These are phyloP conservation scores for Sebastolobus altivelis DNA, from an alignment of 2,797 vertebrate species.

Conservation along the genomic window DNA sequence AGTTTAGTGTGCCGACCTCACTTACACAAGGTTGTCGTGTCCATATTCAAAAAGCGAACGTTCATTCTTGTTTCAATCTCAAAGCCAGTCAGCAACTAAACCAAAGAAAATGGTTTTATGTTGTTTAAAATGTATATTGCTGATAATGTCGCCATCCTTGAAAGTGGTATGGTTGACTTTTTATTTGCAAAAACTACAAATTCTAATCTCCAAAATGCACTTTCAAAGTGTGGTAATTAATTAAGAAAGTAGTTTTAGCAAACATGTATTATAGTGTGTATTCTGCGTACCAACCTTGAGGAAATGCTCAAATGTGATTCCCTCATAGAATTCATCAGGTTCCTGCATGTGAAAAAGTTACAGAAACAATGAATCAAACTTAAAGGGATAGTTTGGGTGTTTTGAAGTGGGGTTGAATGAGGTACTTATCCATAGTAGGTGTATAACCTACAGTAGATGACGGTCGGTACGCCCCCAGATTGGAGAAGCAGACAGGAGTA, in stretches of 20 bases:
- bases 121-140: background rate
- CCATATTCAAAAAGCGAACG: slow-evolving; percentile 93
- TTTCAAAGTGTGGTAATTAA: background rate
- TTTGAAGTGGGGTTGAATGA: too few relatives aligned
- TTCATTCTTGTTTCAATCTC: slow-evolving; percentile 97
- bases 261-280: background rate
- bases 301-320: slow-evolving; percentile 97
- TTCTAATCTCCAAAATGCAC: background rate
- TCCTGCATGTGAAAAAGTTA: slow-evolving; percentile 81
- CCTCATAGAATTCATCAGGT: slow-evolving; percentile 94
- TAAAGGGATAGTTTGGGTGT: too few relatives aligned
- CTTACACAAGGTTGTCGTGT: slow-evolving; percentile 90
- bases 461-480: too few relatives aligned
- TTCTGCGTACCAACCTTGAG: slow-evolving; percentile 88
- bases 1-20: slow-evolving; percentile 70
- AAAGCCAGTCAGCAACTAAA: slow-evolving; percentile 93
- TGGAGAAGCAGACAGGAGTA: too few relatives aligned
- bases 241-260: background rate
- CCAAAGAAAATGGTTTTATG: slow-evolving; percentile 28
- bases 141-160: background rate
- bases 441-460: too few relatives aligned
- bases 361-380: background rate
- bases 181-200: background rate
- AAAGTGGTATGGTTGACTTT: background rate
- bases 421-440: too few relatives aligned